phyloP scores from a whole-genome alignment of 2,888 invertebrate species.

The Melanostoma mellinum region DNA sequence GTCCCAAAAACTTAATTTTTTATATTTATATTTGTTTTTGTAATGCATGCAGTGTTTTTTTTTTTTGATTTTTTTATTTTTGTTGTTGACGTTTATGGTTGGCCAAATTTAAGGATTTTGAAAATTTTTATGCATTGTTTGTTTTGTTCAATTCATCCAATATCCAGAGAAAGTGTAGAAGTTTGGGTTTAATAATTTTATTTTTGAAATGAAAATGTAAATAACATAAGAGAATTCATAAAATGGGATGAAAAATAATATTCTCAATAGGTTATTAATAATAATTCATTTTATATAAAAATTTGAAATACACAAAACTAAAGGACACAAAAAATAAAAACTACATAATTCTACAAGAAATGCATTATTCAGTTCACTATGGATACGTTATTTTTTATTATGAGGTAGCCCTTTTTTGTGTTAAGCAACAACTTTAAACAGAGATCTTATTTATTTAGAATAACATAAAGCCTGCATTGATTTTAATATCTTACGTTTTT shows the following conservation, averaged over 20 bases:
- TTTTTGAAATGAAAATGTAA: slow-evolving; percentile 70
- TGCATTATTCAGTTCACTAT: slow-evolving; percentile 31
- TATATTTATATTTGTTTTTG: slow-evolving; percentile 72
- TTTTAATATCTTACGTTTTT: no score
- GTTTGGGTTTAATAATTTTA: slow-evolving; percentile 69
- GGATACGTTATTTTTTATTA: slow-evolving; percentile 14
- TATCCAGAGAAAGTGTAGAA: slow-evolving; percentile 66
- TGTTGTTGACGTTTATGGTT: slow-evolving; percentile 63
- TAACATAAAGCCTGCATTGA: no score
- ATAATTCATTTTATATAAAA: slow-evolving; percentile 36
- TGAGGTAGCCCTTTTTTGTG: neutral
- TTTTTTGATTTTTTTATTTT: slow-evolving; percentile 60
- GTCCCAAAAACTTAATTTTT: slow-evolving; percentile 82
- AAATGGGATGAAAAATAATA: slow-evolving; percentile 67
- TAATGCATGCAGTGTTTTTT: slow-evolving; percentile 68
- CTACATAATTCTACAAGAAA: slow-evolving; percentile 15
- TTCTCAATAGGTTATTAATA: slow-evolving; percentile 68
- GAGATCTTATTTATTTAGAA: no score
- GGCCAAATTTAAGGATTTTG: slow-evolving; percentile 52
- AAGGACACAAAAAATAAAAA: slow-evolving; percentile 45
- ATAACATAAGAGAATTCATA: slow-evolving; percentile 64
- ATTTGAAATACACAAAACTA: slow-evolving; percentile 58
- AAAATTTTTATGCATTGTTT: slow-evolving; percentile 45
- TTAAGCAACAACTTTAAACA: no score
- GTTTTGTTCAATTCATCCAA: slow-evolving; percentile 65